Percentiles rank a stretch among this genome's conserved stretches.
Evolutionary conservation across 2,797 vertebrate genomes (phyloP).

Genomic region (Nannoperca australis): DNA sequence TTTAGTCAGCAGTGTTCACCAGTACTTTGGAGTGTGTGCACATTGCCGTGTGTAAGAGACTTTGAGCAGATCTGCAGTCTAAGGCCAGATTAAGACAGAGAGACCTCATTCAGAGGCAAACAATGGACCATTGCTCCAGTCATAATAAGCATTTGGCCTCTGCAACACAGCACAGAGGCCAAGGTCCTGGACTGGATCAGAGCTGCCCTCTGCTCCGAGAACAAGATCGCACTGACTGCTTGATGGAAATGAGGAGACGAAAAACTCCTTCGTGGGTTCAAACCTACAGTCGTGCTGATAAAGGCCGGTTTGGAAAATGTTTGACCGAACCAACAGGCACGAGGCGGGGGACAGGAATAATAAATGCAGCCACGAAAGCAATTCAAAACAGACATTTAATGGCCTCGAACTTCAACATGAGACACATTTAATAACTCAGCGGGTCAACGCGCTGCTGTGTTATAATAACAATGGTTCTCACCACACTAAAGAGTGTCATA

Average conservation of each 20-base stretch:
- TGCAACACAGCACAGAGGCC: constrained; percentile 68
- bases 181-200: constrained; percentile 64
- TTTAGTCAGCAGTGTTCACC: constrained; percentile 48
- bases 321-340: constrained; percentile 19
- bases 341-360: constrained; percentile 36
- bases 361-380: constrained; percentile 36
- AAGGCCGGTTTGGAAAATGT: constrained; percentile 18
- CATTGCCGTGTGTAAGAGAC: constrained; percentile 73
- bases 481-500: constrained; percentile 49
- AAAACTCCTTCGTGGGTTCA: constrained; percentile 46
- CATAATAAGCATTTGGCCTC: constrained; percentile 81
- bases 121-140: constrained; percentile 84
- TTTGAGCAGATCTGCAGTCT: constrained; percentile 81
- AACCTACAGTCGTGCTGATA: constrained; percentile 27
- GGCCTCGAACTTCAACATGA: constrained; percentile 63
- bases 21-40: constrained; percentile 68
- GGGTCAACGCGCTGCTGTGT: constrained; percentile 50
- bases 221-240: constrained; percentile 36
- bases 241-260: constrained; percentile 39
- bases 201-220: constrained; percentile 38
- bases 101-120: constrained; percentile 82
- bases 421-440: constrained; percentile 59
- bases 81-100: constrained; percentile 83
- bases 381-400: constrained; percentile 76
- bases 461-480: constrained; percentile 41